Conservation (phyloP, 2,113 vertebrate species). For the Lamprotornis superbus region DNA sequence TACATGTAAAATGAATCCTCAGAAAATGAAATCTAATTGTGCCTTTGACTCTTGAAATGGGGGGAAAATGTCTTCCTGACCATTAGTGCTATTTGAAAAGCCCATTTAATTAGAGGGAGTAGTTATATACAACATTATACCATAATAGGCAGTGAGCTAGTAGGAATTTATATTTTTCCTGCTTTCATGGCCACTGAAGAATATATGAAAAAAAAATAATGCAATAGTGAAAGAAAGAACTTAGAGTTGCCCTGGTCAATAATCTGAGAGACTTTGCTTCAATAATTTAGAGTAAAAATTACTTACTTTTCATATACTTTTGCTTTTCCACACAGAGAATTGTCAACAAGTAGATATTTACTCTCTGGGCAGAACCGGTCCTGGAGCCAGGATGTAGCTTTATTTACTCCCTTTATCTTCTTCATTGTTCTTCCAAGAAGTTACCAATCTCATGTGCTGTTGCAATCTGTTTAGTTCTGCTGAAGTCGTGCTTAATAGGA, state of each 20-base stretch:
- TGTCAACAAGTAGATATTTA: conserved; percentile 35
- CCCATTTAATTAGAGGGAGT: not conserved
- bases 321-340: not conserved
- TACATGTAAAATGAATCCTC: not conserved
- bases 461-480: not conserved
- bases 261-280: not conserved
- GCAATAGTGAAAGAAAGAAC: not conserved
- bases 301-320: not conserved
- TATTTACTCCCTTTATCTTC: conserved; percentile 26
- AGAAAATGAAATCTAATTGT: not conserved
- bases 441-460: not conserved
- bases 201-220: not conserved
- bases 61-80: not conserved
- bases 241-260: not conserved
- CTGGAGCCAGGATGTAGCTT: not conserved
- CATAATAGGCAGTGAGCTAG: not conserved
- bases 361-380: conserved; percentile 23
- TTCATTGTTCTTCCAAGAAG: not conserved
- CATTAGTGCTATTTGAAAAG: not conserved
- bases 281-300: not conserved
- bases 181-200: not conserved
- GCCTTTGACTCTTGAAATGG: not conserved
- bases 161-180: not conserved
- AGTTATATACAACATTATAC: not conserved
- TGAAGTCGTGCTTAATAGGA: not conserved